A percentile compares a stretch with the other conserved stretches of the same genome.
phyloP scores from a whole-genome alignment of 23 tunicate genomes.

The Ascidia mentula region DNA sequence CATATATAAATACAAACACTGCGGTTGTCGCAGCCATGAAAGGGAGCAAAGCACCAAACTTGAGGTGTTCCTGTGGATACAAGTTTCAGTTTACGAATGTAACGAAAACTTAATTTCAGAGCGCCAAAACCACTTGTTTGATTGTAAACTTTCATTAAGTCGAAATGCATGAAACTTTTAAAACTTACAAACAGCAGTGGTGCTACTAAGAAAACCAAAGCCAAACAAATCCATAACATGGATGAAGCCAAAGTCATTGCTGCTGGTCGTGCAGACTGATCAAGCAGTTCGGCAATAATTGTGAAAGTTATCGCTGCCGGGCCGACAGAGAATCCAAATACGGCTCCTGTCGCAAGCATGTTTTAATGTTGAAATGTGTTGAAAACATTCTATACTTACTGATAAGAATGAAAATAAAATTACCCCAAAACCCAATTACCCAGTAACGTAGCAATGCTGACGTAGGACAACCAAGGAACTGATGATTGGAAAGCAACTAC shows the following conservation, averaged over 20 bases:
- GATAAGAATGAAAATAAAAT: too few relatives aligned
- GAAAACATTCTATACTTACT: too few relatives aligned
- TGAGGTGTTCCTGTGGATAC: conserved; percentile 25
- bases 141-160: too few relatives aligned
- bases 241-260: conserved; percentile 37
- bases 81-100: too few relatives aligned
- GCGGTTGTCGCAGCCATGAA: neutral
- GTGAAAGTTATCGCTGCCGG: conserved; percentile 33
- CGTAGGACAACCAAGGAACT: conserved; percentile 30
- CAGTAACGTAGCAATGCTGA: conserved; percentile 39
- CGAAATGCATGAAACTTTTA: too few relatives aligned
- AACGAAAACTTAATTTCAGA: too few relatives aligned
- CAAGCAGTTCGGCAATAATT: conserved; percentile 44
- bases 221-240: conserved; percentile 42
- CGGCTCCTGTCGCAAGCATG: too few relatives aligned
- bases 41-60: conserved; percentile 39
- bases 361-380: too few relatives aligned
- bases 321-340: conserved; percentile 40
- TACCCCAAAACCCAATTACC: conserved; percentile 8
- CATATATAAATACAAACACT: conserved; percentile 15
- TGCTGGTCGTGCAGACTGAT: conserved; percentile 64
- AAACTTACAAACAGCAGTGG: conserved; percentile 65
- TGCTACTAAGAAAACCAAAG: conserved; percentile 25
- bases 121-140: too few relatives aligned
- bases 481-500: conserved; percentile 11